Percentiles rank a stretch among this genome's conserved stretches.
Evolutionary conservation across 2,797 vertebrate species (phyloP).

Genomic region (Catharus ustulatus): DNA sequence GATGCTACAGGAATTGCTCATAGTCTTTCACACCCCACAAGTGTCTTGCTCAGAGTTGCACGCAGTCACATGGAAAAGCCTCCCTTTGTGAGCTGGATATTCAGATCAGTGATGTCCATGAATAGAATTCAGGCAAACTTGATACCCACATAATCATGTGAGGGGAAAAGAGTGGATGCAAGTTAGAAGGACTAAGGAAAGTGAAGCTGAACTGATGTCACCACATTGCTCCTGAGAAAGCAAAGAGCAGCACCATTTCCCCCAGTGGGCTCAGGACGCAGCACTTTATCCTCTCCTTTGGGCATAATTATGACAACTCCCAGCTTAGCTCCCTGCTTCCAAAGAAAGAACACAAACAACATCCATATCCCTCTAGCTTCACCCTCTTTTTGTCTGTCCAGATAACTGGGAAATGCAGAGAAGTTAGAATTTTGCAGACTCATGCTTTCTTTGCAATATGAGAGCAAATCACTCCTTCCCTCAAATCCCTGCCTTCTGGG

Average conservation of each 20-base stretch:
- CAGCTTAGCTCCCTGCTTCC: background rate
- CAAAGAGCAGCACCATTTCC: background rate
- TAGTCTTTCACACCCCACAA: background rate
- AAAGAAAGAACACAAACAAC: background rate
- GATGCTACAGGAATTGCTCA: background rate
- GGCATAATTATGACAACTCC: background rate
- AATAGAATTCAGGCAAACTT: background rate
- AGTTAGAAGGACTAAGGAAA: background rate
- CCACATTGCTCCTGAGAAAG: background rate
- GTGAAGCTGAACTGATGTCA: background rate
- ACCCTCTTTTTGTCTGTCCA: background rate
- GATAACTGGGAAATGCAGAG: background rate
- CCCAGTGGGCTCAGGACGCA: background rate
- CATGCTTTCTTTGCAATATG: background rate
- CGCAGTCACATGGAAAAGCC: background rate
- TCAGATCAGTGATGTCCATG: background rate
- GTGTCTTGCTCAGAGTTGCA: background rate
- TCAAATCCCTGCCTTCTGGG: background rate
- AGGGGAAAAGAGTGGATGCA: background rate
- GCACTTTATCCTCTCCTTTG: background rate
- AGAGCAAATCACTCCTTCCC: background rate
- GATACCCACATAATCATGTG: background rate
- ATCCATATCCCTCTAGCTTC: background rate
- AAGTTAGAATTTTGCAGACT: background rate
- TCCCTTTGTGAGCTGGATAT: background rate